Evolutionary conservation across 2,113 vertebrate genomes (phyloP).

Genomic region (Stercorarius parasiticus): DNA sequence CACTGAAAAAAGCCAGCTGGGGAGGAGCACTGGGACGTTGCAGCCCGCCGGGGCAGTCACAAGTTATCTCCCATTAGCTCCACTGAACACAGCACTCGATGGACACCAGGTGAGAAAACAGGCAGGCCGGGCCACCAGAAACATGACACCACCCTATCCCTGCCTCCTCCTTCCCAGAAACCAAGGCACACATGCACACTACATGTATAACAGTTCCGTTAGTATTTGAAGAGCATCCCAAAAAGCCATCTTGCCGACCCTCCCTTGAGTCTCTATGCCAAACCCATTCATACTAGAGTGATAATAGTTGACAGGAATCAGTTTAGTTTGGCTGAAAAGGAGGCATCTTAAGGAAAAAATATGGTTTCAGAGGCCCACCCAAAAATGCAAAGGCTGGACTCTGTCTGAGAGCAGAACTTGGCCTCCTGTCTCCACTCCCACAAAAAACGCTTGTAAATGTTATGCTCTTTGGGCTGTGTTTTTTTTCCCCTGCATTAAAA

Average conservation of each 20-base stretch:
- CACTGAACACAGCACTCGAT: fast-evolving
- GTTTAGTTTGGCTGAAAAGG: constrained; percentile 31
- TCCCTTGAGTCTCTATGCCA: background rate
- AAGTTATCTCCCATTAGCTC: background rate
- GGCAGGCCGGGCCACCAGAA: background rate
- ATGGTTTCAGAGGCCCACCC: constrained; percentile 21
- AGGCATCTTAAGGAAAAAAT: constrained; percentile 24
- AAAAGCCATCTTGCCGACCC: background rate
- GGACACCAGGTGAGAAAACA: background rate
- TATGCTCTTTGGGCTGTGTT: constrained; percentile 14
- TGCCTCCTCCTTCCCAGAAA: background rate
- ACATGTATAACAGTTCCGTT: background rate
- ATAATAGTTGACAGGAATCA: constrained; percentile 24
- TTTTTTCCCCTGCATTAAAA: constrained; percentile 23
- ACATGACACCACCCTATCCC: fast-evolving
- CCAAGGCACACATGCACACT: background rate
- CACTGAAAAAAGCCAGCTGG: background rate
- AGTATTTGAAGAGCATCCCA: background rate
- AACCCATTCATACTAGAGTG: background rate
- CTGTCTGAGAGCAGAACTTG: constrained; percentile 42
- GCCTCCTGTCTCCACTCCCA: constrained; percentile 48
- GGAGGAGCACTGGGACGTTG: background rate
- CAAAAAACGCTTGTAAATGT: constrained; percentile 61
- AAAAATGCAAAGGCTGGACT: constrained; percentile 56
- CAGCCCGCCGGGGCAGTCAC: too few relatives aligned